A percentile compares a stretch with the other conserved stretches of the same genome.
Conservation (phyloP, 1,140 invertebrate species). For the Mylabris phalerata region DNA sequence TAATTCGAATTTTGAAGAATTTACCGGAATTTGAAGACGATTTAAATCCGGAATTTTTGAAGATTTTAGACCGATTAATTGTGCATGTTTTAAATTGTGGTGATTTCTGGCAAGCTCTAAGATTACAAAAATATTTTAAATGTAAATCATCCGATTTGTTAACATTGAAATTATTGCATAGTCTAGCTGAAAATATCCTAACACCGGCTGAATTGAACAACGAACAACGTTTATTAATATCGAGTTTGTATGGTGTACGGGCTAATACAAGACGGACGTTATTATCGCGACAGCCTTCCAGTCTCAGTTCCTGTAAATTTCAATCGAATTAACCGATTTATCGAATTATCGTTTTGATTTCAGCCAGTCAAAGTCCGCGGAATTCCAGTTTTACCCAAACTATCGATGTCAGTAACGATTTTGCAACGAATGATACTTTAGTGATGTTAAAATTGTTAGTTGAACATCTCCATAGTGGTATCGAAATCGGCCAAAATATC, state of each 20-base stretch:
- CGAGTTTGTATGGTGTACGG: slow-evolving; percentile 14
- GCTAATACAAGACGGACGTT: slow-evolving; percentile 24
- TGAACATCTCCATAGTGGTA: slow-evolving; percentile 45
- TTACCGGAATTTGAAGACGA: slow-evolving; percentile 4
- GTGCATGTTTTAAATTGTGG: slow-evolving; percentile 15
- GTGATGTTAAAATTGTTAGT: slow-evolving; percentile 28
- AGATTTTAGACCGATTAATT: slow-evolving; percentile 15
- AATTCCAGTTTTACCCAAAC: slow-evolving; percentile 12
- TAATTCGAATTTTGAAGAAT: slow-evolving; percentile 18
- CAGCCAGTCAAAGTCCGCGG: slow-evolving; percentile 20
- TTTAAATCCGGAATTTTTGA: slow-evolving; percentile 11
- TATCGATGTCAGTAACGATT: slow-evolving; percentile 16
- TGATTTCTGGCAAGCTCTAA: slow-evolving; percentile 39
- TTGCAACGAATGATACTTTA: slow-evolving; percentile 30
- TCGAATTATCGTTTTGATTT: slow-evolving; percentile 17
- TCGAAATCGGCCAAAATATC: slow-evolving; percentile 47
- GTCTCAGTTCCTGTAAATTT: slow-evolving; percentile 17
- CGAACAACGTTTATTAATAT: slow-evolving; percentile 35
- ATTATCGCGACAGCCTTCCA: slow-evolving; percentile 26
- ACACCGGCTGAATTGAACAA: slow-evolving; percentile 38
- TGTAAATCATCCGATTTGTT: slow-evolving; percentile 42
- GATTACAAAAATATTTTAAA: slow-evolving; percentile 45
- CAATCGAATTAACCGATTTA: background rate
- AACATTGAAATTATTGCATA: slow-evolving; percentile 45
- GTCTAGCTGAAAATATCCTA: slow-evolving; percentile 44